phyloP scores from a whole-genome alignment of 2,888 invertebrate genomes.

The Hirtodrosophila trivittata region DNA sequence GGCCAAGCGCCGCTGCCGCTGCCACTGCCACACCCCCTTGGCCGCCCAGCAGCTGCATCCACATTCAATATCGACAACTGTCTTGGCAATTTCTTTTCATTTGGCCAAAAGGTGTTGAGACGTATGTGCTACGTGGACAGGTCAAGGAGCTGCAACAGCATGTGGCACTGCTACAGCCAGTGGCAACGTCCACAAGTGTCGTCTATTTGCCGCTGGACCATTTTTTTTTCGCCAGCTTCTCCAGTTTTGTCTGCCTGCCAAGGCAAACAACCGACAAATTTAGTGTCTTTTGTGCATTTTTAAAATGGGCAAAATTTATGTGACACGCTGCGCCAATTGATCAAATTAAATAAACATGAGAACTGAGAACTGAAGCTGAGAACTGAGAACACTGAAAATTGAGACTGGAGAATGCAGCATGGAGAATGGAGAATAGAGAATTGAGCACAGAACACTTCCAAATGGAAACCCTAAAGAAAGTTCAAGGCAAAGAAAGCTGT shows the following conservation, averaged over 20 bases:
- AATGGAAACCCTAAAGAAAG: background rate
- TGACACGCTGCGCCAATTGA: constrained; percentile 81
- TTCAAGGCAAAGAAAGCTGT: no score
- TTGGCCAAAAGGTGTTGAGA: constrained; percentile 71
- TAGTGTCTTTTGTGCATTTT: constrained; percentile 69
- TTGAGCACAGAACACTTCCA: constrained; percentile 12
- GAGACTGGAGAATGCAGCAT: no score
- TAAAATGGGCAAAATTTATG: constrained; percentile 76
- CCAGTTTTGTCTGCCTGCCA: constrained; percentile 27
- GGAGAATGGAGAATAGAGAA: constrained; percentile 3
- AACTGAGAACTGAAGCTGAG: constrained; percentile 1
- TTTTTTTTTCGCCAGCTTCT: constrained; percentile 2
- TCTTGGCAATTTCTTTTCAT: constrained; percentile 71
- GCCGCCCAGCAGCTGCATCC: constrained; percentile 31
- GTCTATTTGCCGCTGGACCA: constrained; percentile 44
- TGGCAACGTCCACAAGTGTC: constrained; percentile 51
- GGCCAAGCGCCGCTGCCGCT: constrained; percentile 3
- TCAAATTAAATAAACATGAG: constrained; percentile 82
- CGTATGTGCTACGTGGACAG: constrained; percentile 64
- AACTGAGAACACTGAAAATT: constrained; percentile 2
- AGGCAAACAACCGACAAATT: constrained; percentile 63
- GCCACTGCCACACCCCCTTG: no score
- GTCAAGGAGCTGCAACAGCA: constrained; percentile 29
- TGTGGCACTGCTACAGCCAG: background rate
- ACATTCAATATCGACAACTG: constrained; percentile 34